Evolutionary conservation across 2,113 vertebrate genomes (phyloP), one percentile per base, ranked within the genome.

Genomic region (Passerina amoena): DNA sequence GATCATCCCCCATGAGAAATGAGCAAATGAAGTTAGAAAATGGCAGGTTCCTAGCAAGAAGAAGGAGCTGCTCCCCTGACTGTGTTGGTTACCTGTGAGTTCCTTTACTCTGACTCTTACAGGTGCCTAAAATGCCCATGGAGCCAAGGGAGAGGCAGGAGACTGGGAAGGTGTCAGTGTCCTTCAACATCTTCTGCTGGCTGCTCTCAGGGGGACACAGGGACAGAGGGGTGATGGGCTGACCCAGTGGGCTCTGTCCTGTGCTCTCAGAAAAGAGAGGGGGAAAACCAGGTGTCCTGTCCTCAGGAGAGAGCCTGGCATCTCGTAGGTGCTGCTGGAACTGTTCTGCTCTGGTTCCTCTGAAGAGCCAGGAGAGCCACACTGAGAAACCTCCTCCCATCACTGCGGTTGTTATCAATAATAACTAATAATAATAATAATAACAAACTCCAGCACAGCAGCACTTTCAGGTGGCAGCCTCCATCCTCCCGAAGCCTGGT

Each of bases 161-260:
- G 19, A 4, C 5, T 5, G 18, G 31, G 48, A 50, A 31, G 45
- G 40, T n/a, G 15, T 20, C 40, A 0, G 0, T 35, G 48, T 53
- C 42, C 61, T 37, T 13, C 11, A 81, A 30, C 19, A 16, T 35
- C 18, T 77, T 40, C 63, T 91, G 47, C 64, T 78, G 60, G 59
- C 37, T 83, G 48, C 54, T 47, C 28, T 9, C 38, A 10, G 82
- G 28, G 45, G 14, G 4, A 40, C 30, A 28, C 37, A 35, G 9
- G 50, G 20, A 45, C 31, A 10, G 57, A 42, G 38, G 71, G 24
- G 35, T 35, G 57, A 3, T 28, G 40, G 61, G 14, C 28, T 69
- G 72, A 35, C 21, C 19, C 48, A 31, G 1, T 3, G 33, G n/a
- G n/a, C 10, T 59, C 86, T 71, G 0, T 13, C n/a, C 31, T 22